Conservation (phyloP, 2,888 invertebrate genomes). For the Hypselothyrea guttata region DNA sequence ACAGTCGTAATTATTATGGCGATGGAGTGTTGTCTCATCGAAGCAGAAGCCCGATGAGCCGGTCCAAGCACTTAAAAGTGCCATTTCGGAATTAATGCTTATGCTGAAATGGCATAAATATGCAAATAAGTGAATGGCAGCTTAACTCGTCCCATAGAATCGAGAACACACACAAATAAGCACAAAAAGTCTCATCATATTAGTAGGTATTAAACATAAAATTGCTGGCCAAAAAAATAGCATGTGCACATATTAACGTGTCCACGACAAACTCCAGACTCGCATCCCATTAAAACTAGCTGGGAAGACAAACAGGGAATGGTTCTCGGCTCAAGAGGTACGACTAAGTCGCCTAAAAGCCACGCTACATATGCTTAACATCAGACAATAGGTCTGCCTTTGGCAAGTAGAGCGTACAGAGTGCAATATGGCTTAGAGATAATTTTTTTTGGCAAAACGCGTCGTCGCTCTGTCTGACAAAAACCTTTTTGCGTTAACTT, state of each 20-base stretch:
- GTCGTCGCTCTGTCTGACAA: constrained; percentile 74
- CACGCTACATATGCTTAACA: not conserved
- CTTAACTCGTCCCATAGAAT: constrained; percentile 53
- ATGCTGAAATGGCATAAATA: constrained; percentile 71
- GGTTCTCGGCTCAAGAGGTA: constrained; percentile 2
- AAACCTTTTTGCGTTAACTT: constrained; percentile 56
- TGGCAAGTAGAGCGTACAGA: constrained; percentile 1
- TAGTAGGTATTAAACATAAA: constrained; percentile 61
- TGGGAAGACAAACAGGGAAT: constrained; percentile 15
- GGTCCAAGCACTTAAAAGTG: constrained; percentile 74
- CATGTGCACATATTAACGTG: constrained; percentile 44
- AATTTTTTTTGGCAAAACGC: constrained; percentile 45
- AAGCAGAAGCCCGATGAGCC: constrained; percentile 50
- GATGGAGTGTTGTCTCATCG: constrained; percentile 23
- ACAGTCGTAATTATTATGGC: constrained; percentile 48
- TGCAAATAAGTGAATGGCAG: constrained; percentile 78
- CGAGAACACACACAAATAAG: constrained; percentile 44
- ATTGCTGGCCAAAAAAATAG: constrained; percentile 33
- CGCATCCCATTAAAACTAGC: constrained; percentile 47
- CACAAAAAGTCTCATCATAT: constrained; percentile 53
- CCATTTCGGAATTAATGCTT: constrained; percentile 71
- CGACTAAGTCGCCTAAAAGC: constrained; percentile 22
- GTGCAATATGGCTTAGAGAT: constrained; percentile 3
- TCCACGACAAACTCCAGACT: constrained; percentile 48
- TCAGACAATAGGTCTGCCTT: not conserved